Base-by-base conservation (phyloP, 1,140 invertebrate genomes). In the Diabrotica virgifera region DNA sequence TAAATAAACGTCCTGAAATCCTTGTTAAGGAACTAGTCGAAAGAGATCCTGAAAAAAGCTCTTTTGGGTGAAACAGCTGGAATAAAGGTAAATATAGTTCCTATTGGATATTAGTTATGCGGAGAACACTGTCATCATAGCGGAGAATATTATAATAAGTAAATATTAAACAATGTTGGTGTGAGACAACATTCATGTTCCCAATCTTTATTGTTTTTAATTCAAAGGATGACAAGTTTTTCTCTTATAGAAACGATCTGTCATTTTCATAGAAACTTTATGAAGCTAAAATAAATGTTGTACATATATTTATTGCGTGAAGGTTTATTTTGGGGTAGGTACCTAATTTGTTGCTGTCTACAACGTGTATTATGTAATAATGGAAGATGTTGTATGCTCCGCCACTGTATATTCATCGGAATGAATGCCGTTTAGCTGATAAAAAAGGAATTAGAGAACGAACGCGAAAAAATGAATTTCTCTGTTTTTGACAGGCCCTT, bases 401-500 rank as follows among this genome's bases (percentile, higher is more conserved):
- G 63, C 50, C 56, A 60, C 67, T 65, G 56, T 55, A 66, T 58
- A 63, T 71, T 68, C 72, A 75, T 46, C 40, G 40, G n/a, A 46
- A 79, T 79, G 77, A 79, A 79, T 79, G 76, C 76, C 72, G 71
- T 70, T 76, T 72, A 74, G 74, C 77, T 79, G 77, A 79, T 79
- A 79, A 79, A 77, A 78, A 78, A 77, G 74, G 76, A 76, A 79
- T 76, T 79, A 77, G 74, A 76, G 75, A 79, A 77, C 75, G 77
- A 77, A 77, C 74, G 74, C 76, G 77, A 78, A 79, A 77, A 79
- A 79, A 79, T 79, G 76, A 79, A 78, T 79, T 79, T 78, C 72
- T 78, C 77, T 79, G 78, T 79, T 79, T 78, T 77, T 79, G 78
- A 79, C 78, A 79, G 78, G 73, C 69, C 78, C 76, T 79, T 79